Percentiles rank a stretch among this genome's conserved stretches.
These are phyloP conservation scores for Melipona beecheii DNA, from an alignment of 2,888 invertebrate genomes.

Conservation along the genomic window DNA sequence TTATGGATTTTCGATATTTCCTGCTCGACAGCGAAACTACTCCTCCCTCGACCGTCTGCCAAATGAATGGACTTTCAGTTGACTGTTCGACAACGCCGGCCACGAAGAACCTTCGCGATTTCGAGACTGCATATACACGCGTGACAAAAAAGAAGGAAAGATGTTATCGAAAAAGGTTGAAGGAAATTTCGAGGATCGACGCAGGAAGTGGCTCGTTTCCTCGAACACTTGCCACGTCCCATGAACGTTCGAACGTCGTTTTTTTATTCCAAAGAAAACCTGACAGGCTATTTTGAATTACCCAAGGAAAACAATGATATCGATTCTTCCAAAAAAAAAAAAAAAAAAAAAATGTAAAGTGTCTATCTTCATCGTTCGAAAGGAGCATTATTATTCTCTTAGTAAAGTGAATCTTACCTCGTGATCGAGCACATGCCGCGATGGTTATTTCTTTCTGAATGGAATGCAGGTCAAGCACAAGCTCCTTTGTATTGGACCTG, in stretches of 20 bases:
- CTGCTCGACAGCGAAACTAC: conserved; percentile 10
- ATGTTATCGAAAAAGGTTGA: too few species aligned
- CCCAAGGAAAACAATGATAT: too few species aligned
- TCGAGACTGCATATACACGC: too few species aligned
- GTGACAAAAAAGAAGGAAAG: neutral
- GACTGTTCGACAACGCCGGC: conserved; percentile 19
- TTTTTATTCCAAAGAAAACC: neutral
- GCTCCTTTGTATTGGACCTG: conserved; percentile 15
- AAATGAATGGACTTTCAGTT: conserved; percentile 29
- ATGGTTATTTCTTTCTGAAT: neutral
- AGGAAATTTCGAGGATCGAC: neutral
- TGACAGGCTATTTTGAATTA: too few species aligned
- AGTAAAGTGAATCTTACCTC: conserved; percentile 37
- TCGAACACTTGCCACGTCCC: neutral
- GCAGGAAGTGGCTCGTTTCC: conserved; percentile 15
- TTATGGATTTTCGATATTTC: conserved; percentile 63
- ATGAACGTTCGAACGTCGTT: conserved; percentile 16
- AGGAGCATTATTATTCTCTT: neutral
- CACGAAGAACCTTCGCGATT: neutral
- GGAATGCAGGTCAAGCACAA: conserved; percentile 29
- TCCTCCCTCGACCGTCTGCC: neutral
- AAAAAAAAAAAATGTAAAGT: neutral
- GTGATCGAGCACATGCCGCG: conserved; percentile 39
- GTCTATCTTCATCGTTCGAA: too few species aligned
- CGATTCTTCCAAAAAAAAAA: too few species aligned